Evolutionary conservation across 2,888 invertebrate genomes (phyloP).

Genomic region (Neelides folsomi): DNA sequence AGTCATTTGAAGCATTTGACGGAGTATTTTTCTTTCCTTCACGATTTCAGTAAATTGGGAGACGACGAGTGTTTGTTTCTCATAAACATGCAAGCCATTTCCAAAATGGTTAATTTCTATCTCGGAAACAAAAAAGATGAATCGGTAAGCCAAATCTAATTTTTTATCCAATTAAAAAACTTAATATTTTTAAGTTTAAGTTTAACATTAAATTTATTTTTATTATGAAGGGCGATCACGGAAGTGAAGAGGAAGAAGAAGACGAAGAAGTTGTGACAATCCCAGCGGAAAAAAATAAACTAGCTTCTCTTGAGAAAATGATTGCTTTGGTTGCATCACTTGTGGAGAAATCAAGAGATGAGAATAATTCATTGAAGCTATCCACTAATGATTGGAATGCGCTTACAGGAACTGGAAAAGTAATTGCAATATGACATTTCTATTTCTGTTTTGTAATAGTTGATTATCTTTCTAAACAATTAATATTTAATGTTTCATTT

Average conservation of each 20-base stretch:
- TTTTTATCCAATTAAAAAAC: background rate
- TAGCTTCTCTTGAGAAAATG: conserved; percentile 89
- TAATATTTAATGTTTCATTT: background rate
- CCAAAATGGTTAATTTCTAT: conserved; percentile 83
- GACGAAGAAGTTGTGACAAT: conserved; percentile 53
- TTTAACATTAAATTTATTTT: background rate
- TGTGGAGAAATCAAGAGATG: conserved; percentile 73
- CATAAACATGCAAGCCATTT: conserved; percentile 71
- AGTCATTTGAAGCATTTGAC: conserved; percentile 74
- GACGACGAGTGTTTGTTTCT: conserved; percentile 83
- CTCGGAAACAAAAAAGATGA: conserved; percentile 67
- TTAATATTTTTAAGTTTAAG: too few species aligned
- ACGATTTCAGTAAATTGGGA: conserved; percentile 90
- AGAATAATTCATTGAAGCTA: conserved; percentile 56
- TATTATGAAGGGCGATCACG: conserved; percentile 44
- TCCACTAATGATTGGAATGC: conserved; percentile 66
- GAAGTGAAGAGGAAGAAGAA: conserved; percentile 56
- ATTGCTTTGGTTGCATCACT: conserved; percentile 75
- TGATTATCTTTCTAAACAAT: background rate
- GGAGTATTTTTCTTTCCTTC: conserved; percentile 80
- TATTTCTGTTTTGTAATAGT: background rate
- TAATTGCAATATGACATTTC: conserved; percentile 34
- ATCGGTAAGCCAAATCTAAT: conserved; percentile 43
- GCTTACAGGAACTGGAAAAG: conserved; percentile 66
- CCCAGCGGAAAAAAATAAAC: conserved; percentile 63